Evolutionary conservation across 2,888 invertebrate species (phyloP).

Genomic region (Mamestra brassicae): DNA sequence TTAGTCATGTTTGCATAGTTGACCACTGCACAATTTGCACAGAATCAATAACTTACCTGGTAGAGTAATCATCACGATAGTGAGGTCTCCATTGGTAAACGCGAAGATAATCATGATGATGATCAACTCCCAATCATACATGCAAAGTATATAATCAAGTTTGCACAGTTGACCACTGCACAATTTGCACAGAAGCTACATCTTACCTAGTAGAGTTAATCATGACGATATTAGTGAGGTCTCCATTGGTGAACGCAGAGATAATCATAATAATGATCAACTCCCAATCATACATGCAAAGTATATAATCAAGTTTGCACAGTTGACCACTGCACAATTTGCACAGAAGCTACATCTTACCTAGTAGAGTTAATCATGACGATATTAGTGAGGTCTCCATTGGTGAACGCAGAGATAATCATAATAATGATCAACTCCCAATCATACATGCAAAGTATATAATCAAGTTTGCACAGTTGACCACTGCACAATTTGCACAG

Average conservation of each 20-base stretch:
- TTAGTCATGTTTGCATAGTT: constrained; percentile 92
- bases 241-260: constrained; percentile 96
- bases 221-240: too few species aligned
- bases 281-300: constrained; percentile 94
- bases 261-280: constrained; percentile 94
- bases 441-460: too few species aligned
- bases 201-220: constrained; percentile 94
- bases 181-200: background rate
- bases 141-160: too few species aligned
- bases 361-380: constrained; percentile 95
- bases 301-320: constrained; percentile 93
- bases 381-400: constrained; percentile 92
- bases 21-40: constrained; percentile 5
- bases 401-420: too few species aligned
- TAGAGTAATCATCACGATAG: too few species aligned
- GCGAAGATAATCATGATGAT: too few species aligned
- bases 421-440: too few species aligned
- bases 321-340: constrained; percentile 2
- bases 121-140: too few species aligned
- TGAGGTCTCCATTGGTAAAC: too few species aligned
- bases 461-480: constrained; percentile 86
- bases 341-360: background rate
- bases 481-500: constrained; percentile 9
- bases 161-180: constrained; percentile 77
- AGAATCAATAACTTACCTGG: constrained; percentile 83